Percentiles rank a stretch among this genome's conserved stretches.
Evolutionary conservation across 2,888 invertebrate genomes (phyloP).

Genomic region (Callinectes sapidus): DNA sequence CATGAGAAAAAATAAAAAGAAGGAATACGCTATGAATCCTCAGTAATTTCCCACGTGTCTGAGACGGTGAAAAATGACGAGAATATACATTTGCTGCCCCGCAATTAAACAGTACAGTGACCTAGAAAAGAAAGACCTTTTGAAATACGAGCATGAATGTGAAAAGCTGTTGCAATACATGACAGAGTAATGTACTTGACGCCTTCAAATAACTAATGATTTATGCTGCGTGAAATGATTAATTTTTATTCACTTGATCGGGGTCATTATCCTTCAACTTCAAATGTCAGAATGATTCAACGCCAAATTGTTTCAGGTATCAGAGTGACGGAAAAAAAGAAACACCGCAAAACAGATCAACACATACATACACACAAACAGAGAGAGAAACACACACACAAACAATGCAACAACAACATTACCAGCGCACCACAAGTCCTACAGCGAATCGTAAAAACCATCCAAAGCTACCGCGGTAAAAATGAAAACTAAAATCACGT

Average conservation of each 20-base stretch:
- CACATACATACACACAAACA: neutral
- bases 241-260: neutral
- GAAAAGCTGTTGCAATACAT: neutral
- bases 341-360: neutral
- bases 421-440: neutral
- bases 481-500: neutral
- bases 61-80: neutral
- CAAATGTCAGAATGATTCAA: neutral
- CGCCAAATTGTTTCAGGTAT: no score
- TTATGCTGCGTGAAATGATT: neutral
- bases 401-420: neutral
- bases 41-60: neutral
- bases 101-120: neutral
- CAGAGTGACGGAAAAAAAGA: neutral
- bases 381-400: neutral
- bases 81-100: neutral
- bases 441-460: neutral
- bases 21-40: neutral
- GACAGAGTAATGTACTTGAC: neutral
- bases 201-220: neutral
- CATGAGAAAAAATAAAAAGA: neutral
- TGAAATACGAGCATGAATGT: neutral
- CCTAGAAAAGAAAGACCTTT: neutral
- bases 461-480: neutral
- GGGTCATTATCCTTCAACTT: neutral